Evolutionary conservation across 2,888 invertebrate genomes (phyloP).

Genomic region (Piscicola geometra): DNA sequence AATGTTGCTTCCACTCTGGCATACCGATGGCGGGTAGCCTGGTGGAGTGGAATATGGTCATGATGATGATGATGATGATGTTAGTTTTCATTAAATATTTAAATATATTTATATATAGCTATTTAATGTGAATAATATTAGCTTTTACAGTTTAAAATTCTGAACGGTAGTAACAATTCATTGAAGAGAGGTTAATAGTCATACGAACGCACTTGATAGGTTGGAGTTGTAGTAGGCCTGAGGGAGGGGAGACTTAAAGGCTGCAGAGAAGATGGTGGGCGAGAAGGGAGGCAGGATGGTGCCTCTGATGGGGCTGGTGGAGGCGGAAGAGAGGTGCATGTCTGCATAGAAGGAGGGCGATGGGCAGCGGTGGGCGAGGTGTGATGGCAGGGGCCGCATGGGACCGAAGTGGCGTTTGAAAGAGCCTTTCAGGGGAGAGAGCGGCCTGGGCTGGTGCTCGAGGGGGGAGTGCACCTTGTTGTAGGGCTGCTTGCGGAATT

Average conservation of each 20-base stretch:
- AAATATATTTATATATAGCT: not conserved
- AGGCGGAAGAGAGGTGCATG: constrained; percentile 20
- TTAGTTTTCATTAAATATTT: not conserved
- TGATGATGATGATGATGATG: too few species aligned
- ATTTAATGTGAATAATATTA: too few species aligned
- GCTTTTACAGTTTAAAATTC: too few species aligned
- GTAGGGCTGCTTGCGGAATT: not conserved
- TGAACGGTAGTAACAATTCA: too few species aligned
- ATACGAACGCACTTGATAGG: not conserved
- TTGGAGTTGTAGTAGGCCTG: not conserved
- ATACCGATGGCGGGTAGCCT: constrained; percentile 18
- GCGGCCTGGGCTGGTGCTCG: constrained; percentile 18
- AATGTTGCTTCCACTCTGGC: constrained; percentile 23
- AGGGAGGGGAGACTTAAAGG: not conserved
- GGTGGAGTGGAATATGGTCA: too few species aligned
- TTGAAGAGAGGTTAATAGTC: too few species aligned
- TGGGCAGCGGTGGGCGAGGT: not conserved
- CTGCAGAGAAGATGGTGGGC: constrained; percentile 8
- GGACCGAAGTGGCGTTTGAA: constrained; percentile 20
- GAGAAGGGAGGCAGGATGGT: constrained; percentile 1
- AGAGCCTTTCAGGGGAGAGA: constrained; percentile 23
- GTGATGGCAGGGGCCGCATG: constrained; percentile 26
- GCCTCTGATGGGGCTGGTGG: constrained; percentile 26
- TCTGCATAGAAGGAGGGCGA: constrained; percentile 19
- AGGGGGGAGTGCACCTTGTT: constrained; percentile 6